Conservation (phyloP, 1,140 invertebrate species). For the Euborellia annulipes region DNA sequence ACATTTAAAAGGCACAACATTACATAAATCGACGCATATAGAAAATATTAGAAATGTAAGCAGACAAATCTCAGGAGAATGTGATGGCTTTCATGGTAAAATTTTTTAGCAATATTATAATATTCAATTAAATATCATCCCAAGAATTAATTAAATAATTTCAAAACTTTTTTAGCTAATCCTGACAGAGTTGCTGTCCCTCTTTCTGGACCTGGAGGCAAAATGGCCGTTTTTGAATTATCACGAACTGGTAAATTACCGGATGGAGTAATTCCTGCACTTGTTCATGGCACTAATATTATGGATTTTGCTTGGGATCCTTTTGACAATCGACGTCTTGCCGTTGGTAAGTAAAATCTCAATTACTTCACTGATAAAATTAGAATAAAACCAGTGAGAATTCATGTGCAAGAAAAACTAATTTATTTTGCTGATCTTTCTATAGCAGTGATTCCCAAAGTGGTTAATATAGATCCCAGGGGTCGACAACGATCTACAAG, state of each 20-base stretch:
- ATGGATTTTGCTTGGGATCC: constrained; percentile 92
- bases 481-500: too few relatives aligned
- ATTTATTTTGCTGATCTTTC: too few relatives aligned
- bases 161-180: constrained; percentile 53
- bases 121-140: constrained; percentile 3
- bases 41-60: constrained; percentile 84
- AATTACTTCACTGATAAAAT: neutral
- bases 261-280: constrained; percentile 65
- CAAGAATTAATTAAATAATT: constrained; percentile 1
- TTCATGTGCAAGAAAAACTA: too few relatives aligned
- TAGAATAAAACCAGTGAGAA: too few relatives aligned
- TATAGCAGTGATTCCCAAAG: too few relatives aligned
- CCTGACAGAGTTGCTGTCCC: constrained; percentile 69
- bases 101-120: constrained; percentile 8
- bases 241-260: constrained; percentile 58
- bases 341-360: constrained; percentile 42
- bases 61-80: constrained; percentile 81
- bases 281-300: constrained; percentile 73
- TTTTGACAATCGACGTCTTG: constrained; percentile 59
- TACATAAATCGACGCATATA: constrained; percentile 78
- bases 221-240: constrained; percentile 74
- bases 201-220: constrained; percentile 72
- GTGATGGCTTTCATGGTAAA: constrained; percentile 81
- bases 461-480: too few relatives aligned
- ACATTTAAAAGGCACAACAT: constrained; percentile 76